A percentile compares a stretch with the other conserved stretches of the same genome.
Evolutionary conservation across 2,113 vertebrate genomes (phyloP).

Genomic region (Micronycteris hirsuta): DNA sequence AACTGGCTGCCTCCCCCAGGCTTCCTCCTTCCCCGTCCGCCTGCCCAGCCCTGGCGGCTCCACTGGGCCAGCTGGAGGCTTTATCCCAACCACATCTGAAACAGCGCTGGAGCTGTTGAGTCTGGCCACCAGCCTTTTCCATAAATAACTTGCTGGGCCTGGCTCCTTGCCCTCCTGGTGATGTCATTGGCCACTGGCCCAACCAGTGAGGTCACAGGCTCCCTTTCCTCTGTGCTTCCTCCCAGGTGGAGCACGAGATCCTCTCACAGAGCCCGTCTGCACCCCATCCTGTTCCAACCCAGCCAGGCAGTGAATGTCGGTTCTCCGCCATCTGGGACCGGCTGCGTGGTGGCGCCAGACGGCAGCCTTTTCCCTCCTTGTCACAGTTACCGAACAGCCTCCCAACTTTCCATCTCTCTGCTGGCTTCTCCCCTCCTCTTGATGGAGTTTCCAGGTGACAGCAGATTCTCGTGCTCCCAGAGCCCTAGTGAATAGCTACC

Average conservation of each 20-base stretch:
- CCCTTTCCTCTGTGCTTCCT: conserved; percentile 58
- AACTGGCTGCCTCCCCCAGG: rapidly evolving
- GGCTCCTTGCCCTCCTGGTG: conserved; percentile 73
- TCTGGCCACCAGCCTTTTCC: conserved; percentile 70
- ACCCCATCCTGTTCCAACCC: neutral
- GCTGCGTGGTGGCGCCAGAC: neutral
- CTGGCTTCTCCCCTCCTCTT: neutral
- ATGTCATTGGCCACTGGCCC: conserved; percentile 75
- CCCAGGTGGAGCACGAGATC: neutral
- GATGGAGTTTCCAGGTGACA: neutral
- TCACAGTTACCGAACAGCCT: neutral
- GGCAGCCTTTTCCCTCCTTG: neutral
- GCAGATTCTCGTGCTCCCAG: rapidly evolving
- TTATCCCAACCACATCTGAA: conserved; percentile 71
- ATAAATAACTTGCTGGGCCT: conserved; percentile 76
- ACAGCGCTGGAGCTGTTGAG: conserved; percentile 48
- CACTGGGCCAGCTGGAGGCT: conserved; percentile 58
- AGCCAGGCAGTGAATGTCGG: neutral
- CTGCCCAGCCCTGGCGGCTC: neutral
- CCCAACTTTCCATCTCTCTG: neutral
- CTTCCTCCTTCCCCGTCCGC: rapidly evolving
- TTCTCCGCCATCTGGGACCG: neutral
- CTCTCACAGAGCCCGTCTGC: neutral
- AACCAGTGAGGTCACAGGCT: conserved; percentile 67
- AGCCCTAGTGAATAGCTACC: rapidly evolving